phyloP scores from a whole-genome alignment of 2,888 invertebrate species.

The Choristoneura rosaceana region DNA sequence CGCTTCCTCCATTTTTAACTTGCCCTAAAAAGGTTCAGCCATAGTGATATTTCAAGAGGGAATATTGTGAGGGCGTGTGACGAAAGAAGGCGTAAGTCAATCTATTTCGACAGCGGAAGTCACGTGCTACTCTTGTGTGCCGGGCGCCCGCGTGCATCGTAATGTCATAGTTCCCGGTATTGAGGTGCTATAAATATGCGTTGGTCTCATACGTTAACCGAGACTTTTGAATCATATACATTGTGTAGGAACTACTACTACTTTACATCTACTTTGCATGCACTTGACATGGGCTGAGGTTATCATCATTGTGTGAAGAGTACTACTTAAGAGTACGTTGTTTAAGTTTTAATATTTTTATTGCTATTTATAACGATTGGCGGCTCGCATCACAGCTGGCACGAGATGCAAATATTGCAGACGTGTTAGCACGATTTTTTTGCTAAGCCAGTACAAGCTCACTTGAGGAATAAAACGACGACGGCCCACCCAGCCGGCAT shows the following conservation, averaged over 20 bases:
- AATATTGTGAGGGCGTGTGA: slow-evolving; percentile 31
- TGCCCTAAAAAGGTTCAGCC: slow-evolving; percentile 23
- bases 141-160: slow-evolving; percentile 64
- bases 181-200: slow-evolving; percentile 70
- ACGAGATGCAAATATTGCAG: slow-evolving; percentile 2
- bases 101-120: slow-evolving; percentile 72
- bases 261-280: slow-evolving; percentile 1
- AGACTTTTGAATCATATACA: slow-evolving; percentile 1
- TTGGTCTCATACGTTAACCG: slow-evolving; percentile 47
- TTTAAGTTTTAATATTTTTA: background rate
- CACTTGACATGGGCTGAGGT: background rate
- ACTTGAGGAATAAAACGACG: slow-evolving; percentile 48
- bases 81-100: slow-evolving; percentile 34
- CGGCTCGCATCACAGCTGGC: background rate
- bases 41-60: slow-evolving; percentile 28
- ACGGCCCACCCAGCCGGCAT: slow-evolving; percentile 71
- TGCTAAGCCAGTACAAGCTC: slow-evolving; percentile 12
- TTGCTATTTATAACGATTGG: background rate
- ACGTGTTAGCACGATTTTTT: background rate
- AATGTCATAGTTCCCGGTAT: slow-evolving; percentile 76
- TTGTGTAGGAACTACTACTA: background rate
- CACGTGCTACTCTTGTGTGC: slow-evolving; percentile 65
- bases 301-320: background rate
- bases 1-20: slow-evolving; percentile 35
- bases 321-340: background rate